Evolutionary conservation across 2,888 invertebrate species (phyloP), one percentile per base, ranked within the genome.

Genomic region (Platycheirus rosarum): DNA sequence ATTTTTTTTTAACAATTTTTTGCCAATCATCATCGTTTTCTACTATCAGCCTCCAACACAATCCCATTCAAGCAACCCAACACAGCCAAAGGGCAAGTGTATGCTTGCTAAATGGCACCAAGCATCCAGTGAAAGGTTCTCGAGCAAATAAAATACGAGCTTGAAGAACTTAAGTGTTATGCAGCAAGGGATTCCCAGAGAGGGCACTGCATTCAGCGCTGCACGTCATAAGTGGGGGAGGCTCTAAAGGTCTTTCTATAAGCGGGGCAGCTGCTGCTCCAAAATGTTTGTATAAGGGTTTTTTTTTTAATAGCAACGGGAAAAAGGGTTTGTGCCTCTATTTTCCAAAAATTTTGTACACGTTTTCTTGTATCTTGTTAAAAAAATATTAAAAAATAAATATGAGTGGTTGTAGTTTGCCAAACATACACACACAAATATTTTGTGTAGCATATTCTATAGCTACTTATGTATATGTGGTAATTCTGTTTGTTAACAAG

Each of bases 51-150:
- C 46, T 14, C 57, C 6, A 16, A 37, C 53, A 44, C 29, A 66
- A 40, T 44, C 63, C 42, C 42, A 42, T 63, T 42, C 69, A 44
- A 37, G 8, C 44, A n/a, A n/a, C 44, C 60, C 18, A 48, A 48
- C 62, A 49, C 66, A 49, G 63, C 79, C 69, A 69, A 51, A 75
- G 74, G 75, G 79, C 68, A 74, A 74, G 74, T 74, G 74, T 69
- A 62, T 79, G 68, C 68, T 69, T 74, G 79, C 79, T 74, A 79
- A 79, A 79, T 79, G 79, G 74, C 63, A 79, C 69, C 79, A 20
- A 75, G 69, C 18, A 65, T 40, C 37, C 29, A 69, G 63, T 35
- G 68, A 69, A 57, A 69, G 48, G 68, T 69, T 75, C 69, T 63
- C 63, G 16, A 65, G 75, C 63, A 75, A 79, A 79, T 75, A 79